Evolutionary conservation across 2,797 vertebrate genomes (phyloP).

Genomic region (Sebastes minor): DNA sequence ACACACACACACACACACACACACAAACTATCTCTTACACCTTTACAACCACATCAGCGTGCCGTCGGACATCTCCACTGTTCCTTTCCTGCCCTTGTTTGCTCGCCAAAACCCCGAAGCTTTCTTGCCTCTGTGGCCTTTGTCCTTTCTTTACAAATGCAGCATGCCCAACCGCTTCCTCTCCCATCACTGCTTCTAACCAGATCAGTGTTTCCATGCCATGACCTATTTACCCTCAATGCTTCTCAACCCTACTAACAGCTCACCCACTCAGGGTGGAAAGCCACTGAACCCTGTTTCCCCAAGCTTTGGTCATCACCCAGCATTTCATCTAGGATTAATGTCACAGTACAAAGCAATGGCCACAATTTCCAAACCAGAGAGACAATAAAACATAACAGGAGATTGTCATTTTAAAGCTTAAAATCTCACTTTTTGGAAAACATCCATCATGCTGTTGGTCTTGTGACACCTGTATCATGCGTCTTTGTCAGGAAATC

Average conservation of each 20-base stretch:
- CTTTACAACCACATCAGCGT: conserved; percentile 4
- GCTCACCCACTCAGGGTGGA: conserved; percentile 48
- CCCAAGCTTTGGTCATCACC: conserved; percentile 45
- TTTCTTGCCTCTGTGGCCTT: conserved; percentile 36
- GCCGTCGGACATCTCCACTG: conserved; percentile 2
- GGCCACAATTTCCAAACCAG: conserved; percentile 9
- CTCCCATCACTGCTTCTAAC: conserved; percentile 43
- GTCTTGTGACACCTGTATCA: neutral
- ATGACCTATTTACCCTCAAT: conserved; percentile 61
- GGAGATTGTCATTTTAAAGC: neutral
- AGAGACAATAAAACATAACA: neutral
- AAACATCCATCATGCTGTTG: neutral
- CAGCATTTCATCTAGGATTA: conserved; percentile 52
- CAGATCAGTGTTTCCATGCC: conserved; percentile 66
- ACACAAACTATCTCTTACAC: neutral
- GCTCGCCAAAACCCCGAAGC: conserved; percentile 2
- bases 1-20: neutral
- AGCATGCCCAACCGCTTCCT: conserved; percentile 26
- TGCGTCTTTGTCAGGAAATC: neutral
- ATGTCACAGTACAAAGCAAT: conserved; percentile 37
- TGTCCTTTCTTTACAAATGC: conserved; percentile 47
- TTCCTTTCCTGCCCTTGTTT: conserved; percentile 41
- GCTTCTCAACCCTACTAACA: conserved; percentile 49
- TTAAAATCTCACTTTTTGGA: neutral
- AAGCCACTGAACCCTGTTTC: conserved; percentile 52